phyloP scores from a whole-genome alignment of 2,888 invertebrate genomes.

The Sclerodermus sp. region DNA sequence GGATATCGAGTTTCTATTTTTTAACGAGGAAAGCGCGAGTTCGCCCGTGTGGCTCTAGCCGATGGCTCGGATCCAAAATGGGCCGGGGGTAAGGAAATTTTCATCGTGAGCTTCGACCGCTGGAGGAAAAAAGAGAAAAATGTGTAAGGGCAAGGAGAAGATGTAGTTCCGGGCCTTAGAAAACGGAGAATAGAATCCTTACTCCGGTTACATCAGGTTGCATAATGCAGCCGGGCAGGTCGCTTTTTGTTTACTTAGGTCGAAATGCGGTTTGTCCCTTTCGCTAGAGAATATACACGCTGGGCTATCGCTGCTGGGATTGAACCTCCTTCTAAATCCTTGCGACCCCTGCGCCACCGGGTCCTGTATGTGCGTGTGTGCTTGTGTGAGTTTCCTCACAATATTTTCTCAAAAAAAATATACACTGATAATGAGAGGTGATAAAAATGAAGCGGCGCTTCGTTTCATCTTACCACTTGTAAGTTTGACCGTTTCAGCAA shows the following conservation, averaged over 20 bases:
- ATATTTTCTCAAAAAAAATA: too few relatives aligned
- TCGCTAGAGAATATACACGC: conserved; percentile 13
- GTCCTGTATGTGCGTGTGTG: not conserved
- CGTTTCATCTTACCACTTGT: too few relatives aligned
- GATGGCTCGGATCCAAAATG: too few relatives aligned
- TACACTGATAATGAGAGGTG: too few relatives aligned
- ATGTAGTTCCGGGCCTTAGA: not conserved
- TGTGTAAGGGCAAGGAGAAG: not conserved
- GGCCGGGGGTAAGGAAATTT: too few relatives aligned
- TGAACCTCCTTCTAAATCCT: conserved; percentile 13
- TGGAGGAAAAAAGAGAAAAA: not conserved
- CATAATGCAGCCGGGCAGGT: conserved; percentile 26
- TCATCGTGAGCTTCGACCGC: too few relatives aligned
- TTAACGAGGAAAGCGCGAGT: too few relatives aligned
- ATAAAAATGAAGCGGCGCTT: too few relatives aligned
- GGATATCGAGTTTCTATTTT: too few relatives aligned
- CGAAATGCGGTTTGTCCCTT: conserved; percentile 29
- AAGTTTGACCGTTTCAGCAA: too few relatives aligned
- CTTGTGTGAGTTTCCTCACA: not conserved
- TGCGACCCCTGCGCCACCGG: conserved; percentile 7
- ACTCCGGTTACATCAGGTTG: conserved; percentile 38
- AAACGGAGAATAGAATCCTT: conserved; percentile 15
- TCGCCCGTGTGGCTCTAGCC: too few relatives aligned
- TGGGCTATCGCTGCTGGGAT: conserved; percentile 7
- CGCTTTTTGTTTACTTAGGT: conserved; percentile 36